Evolutionary conservation across 2,113 vertebrate species (phyloP).

Genomic region (Malaclemys terrapin): DNA sequence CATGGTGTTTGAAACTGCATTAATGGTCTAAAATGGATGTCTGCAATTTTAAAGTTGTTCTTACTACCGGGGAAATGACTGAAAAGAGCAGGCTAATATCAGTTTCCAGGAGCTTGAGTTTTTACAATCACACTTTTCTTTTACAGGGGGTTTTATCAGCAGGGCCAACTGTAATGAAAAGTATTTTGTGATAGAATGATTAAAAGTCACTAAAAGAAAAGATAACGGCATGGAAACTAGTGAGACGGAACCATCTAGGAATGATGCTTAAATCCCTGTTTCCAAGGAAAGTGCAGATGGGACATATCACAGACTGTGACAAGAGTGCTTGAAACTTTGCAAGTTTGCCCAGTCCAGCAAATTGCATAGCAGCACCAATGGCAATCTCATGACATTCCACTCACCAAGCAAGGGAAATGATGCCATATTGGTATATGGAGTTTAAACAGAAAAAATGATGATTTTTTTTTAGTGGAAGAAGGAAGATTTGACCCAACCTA

Average conservation of each 20-base stretch:
- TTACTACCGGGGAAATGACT: background rate
- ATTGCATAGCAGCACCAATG: background rate
- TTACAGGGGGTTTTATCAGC: background rate
- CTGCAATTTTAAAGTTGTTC: background rate
- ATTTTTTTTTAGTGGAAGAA: background rate
- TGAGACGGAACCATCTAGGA: background rate
- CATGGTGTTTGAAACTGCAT: background rate
- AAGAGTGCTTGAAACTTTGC: background rate
- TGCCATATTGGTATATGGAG: accelerated
- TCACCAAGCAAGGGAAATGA: background rate
- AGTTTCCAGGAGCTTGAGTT: background rate
- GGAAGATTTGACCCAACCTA: background rate
- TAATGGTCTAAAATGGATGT: background rate
- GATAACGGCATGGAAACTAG: background rate
- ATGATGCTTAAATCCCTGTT: background rate
- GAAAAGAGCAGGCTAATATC: background rate
- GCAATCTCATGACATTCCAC: background rate
- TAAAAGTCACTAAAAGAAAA: background rate
- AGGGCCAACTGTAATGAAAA: background rate
- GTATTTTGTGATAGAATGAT: background rate
- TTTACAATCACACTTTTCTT: background rate
- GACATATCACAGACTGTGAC: background rate
- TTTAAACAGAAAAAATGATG: background rate
- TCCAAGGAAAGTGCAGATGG: background rate
- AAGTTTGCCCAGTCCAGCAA: background rate